Evolutionary conservation across 2,888 invertebrate species (phyloP).

Genomic region (Pachydiplax longipennis): DNA sequence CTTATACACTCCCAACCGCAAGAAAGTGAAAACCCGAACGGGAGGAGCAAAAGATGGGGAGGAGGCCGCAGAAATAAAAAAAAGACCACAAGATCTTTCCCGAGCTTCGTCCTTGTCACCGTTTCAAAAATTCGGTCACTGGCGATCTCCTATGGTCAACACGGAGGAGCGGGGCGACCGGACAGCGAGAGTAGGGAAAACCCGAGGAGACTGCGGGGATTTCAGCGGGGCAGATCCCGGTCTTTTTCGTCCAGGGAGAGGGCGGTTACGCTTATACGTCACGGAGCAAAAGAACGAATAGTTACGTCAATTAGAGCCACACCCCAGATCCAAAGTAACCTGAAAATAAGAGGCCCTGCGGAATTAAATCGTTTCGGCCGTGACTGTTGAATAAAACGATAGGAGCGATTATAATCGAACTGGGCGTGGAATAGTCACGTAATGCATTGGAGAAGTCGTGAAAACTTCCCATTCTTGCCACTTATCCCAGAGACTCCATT

Average conservation of each 20-base stretch:
- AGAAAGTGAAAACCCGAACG: neutral
- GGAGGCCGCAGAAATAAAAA: neutral
- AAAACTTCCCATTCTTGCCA: no score
- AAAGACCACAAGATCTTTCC: neutral
- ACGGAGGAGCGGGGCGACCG: neutral
- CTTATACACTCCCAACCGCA: neutral
- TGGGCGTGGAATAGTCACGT: no score
- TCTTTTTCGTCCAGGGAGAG: neutral
- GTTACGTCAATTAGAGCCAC: neutral
- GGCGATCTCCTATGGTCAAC: neutral
- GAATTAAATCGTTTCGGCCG: neutral
- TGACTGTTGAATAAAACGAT: neutral
- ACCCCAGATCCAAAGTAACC: neutral
- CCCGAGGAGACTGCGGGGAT: neutral
- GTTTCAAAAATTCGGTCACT: neutral
- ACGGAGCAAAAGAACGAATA: neutral
- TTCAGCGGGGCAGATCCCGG: no score
- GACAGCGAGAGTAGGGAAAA: neutral
- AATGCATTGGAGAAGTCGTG: no score
- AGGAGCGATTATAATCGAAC: no score
- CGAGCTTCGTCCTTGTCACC: neutral
- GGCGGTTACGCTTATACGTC: neutral
- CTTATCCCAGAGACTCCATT: no score
- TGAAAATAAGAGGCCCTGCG: neutral
- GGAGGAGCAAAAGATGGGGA: neutral